Percentiles rank a stretch among this genome's conserved stretches.
phyloP scores from a whole-genome alignment of 2,113 vertebrate genomes.

The Malurus cyaneus region DNA sequence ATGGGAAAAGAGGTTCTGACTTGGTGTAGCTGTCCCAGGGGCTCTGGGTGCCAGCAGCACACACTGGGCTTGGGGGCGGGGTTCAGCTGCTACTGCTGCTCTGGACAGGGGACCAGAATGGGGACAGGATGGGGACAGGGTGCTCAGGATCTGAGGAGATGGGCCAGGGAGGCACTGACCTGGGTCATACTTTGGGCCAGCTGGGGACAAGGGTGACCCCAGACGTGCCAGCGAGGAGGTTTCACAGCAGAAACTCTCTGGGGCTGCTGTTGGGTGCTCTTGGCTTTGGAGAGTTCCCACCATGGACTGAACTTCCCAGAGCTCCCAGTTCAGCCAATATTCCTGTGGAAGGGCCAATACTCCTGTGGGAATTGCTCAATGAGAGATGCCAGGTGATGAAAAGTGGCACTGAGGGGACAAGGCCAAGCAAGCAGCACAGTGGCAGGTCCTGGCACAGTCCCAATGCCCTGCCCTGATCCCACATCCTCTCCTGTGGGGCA shows the following conservation, averaged over 20 bases:
- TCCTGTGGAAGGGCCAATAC: not conserved
- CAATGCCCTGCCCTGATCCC: not conserved
- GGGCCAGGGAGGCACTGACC: too few relatives aligned
- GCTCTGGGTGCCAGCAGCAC: too few relatives aligned
- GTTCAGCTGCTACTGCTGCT: not conserved
- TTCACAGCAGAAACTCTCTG: not conserved
- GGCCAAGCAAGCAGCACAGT: fast-evolving
- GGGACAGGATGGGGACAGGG: not conserved
- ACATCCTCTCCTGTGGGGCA: fast-evolving
- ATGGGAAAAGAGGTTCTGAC: not conserved
- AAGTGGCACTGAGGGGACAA: not conserved
- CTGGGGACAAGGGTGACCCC: not conserved
- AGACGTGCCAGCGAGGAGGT: not conserved
- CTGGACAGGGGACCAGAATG: fast-evolving
- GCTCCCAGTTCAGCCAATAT: not conserved
- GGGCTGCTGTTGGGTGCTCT: not conserved
- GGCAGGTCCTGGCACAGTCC: not conserved
- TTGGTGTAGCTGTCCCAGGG: not conserved
- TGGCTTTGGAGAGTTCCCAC: not conserved
- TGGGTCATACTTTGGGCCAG: not conserved
- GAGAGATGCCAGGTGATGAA: fast-evolving
- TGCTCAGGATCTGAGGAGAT: not conserved
- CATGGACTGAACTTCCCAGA: fast-evolving
- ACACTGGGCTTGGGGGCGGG: too few relatives aligned
- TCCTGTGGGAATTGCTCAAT: fast-evolving